Percentiles rank a stretch among this genome's conserved stretches.
phyloP scores from a whole-genome alignment of 2,888 invertebrate species.

The Erebia epiphron region DNA sequence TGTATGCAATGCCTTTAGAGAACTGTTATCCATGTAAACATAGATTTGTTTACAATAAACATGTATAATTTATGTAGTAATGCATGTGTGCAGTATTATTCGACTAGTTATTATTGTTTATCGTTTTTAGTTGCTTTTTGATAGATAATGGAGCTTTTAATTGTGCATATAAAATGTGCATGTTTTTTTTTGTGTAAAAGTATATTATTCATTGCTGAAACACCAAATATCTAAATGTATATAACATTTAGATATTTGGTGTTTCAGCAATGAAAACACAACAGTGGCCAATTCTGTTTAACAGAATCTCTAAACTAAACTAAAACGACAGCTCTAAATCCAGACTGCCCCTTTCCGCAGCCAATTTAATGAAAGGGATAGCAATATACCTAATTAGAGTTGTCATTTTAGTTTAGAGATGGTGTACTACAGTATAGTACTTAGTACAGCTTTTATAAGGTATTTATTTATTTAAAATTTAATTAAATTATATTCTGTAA shows the following conservation, averaged over 20 bases:
- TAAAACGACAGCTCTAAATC: too few relatives aligned
- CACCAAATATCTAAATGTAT: too few relatives aligned
- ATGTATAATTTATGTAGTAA: slow-evolving; percentile 44
- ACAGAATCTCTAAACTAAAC: too few relatives aligned
- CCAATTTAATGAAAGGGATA: too few relatives aligned
- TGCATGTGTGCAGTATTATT: slow-evolving; percentile 68
- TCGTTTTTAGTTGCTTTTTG: slow-evolving; percentile 54
- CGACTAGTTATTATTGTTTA: slow-evolving; percentile 13
- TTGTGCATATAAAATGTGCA: slow-evolving; percentile 19
- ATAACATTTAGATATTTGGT: slow-evolving; percentile 17
- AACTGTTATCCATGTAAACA: slow-evolving; percentile 68
- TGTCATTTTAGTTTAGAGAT: too few relatives aligned
- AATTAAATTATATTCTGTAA: background rate
- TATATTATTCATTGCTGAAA: too few relatives aligned
- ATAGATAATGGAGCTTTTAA: slow-evolving; percentile 43
- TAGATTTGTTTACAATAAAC: slow-evolving; percentile 53
- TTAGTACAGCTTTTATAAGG: background rate
- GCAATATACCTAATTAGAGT: too few relatives aligned
- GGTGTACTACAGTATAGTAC: too few relatives aligned
- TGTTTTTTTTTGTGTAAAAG: slow-evolving; percentile 13
- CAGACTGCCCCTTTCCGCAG: too few relatives aligned
- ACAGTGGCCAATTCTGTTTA: background rate
- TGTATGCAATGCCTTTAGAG: slow-evolving; percentile 19
- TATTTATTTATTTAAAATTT: background rate
- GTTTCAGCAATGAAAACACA: background rate